Percentiles rank a stretch among this genome's conserved stretches.
phyloP scores from a whole-genome alignment of 2,888 invertebrate genomes.

The Melipona bicolor region DNA sequence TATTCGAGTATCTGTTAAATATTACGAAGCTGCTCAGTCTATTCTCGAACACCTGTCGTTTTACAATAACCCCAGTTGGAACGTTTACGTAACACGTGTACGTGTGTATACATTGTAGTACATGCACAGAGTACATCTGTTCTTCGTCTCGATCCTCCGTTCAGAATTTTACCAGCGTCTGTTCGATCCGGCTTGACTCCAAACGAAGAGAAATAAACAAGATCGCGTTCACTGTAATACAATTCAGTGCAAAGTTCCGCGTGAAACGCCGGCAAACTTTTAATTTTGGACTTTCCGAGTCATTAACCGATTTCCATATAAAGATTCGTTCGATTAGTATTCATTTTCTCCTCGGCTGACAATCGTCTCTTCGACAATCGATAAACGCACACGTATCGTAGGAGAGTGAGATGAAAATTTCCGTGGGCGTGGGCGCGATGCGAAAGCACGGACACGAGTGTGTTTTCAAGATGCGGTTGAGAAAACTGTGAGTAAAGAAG shows the following conservation, averaged over 20 bases:
- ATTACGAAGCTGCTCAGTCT: conserved; percentile 2
- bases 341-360: background rate
- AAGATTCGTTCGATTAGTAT: background rate
- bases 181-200: background rate
- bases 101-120: background rate
- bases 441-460: background rate
- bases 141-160: conserved; percentile 15
- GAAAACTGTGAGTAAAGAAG: conserved; percentile 23
- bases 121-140: conserved; percentile 20
- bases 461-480: conserved; percentile 35
- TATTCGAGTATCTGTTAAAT: background rate
- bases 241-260: background rate
- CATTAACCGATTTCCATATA: background rate
- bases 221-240: background rate
- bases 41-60: conserved; percentile 8
- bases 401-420: conserved; percentile 1
- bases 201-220: background rate
- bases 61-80: conserved; percentile 15
- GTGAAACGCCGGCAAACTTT: background rate
- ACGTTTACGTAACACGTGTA: conserved; percentile 34
- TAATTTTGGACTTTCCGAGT: background rate
- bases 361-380: background rate
- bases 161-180: background rate
- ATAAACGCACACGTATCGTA: conserved; percentile 1
- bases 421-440: background rate